Evolutionary conservation across 2,113 vertebrate genomes (phyloP), one percentile per base, ranked within the genome.

Genomic region (Elaphurus davidianus): DNA sequence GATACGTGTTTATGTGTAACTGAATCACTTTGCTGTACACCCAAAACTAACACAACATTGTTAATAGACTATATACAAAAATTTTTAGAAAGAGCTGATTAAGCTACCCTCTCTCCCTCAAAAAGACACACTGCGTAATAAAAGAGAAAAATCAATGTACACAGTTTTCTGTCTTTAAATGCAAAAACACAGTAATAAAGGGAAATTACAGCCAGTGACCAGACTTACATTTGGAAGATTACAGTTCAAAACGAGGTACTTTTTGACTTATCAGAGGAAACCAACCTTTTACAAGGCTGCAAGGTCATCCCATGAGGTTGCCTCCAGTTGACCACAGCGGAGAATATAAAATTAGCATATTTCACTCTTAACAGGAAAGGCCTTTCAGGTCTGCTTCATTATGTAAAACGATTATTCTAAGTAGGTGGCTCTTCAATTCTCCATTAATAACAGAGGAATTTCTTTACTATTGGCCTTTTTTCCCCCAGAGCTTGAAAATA

Each of bases 331-430:
- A 92, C 94, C 94, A 83, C 4, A 84, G 55, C 3, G 1, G n/a
- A 74, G 92, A 95, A 87, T 33, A 36, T 76, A 43, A 96, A 96
- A 97, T 91, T 74, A 97, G 52, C 94, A 87, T 89, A 90, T 78
- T 94, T 95, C 74, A 82, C 81, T 79, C 55, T 90, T 74, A 96
- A 67, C 78, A 96, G 81, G 64, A 87, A 71, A 84, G 55, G 88
- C 50, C 81, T 78, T 79, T 90, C 74, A 47, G 67, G 74, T 79
- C 91, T 21, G 16, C 47, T 85, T 96, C 79, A 92, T 90, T 90
- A 98, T 94, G 93, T 50, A 83, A 89, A 94, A 81, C 0, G 12
- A 91, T 92, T 94, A 94, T 91, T 96, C 91, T 93, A 96, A 95
- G 85, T 89, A 71, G 45, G 27, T 79, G n/a, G 33, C n/a, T 81